Evolutionary conservation across 2,113 vertebrate species (phyloP).

Genomic region (Danionella cerebrum): DNA sequence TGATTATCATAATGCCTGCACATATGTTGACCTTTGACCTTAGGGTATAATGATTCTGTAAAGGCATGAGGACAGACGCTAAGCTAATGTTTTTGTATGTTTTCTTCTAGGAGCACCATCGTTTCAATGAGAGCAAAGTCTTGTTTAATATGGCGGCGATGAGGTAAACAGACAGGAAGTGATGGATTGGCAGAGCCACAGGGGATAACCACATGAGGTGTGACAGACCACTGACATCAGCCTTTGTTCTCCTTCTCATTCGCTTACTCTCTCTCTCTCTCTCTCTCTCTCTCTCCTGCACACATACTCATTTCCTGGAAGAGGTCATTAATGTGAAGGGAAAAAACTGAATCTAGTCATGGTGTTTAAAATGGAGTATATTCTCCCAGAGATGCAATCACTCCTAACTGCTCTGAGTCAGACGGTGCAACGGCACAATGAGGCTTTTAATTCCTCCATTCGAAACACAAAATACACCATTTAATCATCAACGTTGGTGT

Average conservation of each 20-base stretch:
- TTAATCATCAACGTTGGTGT: background rate
- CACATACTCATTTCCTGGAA: constrained; percentile 54
- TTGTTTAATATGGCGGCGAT: constrained; percentile 39
- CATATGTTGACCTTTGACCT: constrained; percentile 15
- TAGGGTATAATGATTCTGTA: background rate
- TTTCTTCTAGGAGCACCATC: constrained; percentile 6
- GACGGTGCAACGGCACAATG: constrained; percentile 52
- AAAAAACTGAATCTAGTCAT: constrained; percentile 58
- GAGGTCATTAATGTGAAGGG: constrained; percentile 60
- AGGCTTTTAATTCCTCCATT: constrained; percentile 10
- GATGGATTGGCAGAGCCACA: constrained; percentile 36
- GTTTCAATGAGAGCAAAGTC: background rate
- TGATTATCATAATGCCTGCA: background rate
- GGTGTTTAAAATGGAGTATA: constrained; percentile 53
- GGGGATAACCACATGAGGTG: constrained; percentile 38
- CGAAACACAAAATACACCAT: background rate
- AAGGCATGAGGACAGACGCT: background rate
- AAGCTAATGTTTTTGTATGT: background rate
- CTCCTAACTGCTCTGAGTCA: constrained; percentile 57
- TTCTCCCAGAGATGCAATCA: constrained; percentile 48
- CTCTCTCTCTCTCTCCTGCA: constrained; percentile 9
- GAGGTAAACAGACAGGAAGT: constrained; percentile 43
- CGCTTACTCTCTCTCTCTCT: background rate
- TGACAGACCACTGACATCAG: constrained; percentile 44
- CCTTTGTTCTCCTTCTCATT: constrained; percentile 33